Conservation (phyloP, 2,888 invertebrate genomes). For the Dugesia japonica region DNA sequence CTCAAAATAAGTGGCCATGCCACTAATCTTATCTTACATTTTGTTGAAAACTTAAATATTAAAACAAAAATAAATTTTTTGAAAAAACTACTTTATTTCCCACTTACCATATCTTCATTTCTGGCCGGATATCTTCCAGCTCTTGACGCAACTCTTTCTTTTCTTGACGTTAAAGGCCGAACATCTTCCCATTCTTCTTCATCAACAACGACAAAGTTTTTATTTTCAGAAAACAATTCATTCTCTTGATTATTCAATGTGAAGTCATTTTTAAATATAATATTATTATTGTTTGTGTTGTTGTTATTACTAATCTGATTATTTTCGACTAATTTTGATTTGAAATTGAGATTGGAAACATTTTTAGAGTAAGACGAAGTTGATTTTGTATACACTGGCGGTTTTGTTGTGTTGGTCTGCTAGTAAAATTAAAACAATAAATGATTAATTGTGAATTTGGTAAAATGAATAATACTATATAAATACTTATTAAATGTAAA, state of each 20-base stretch:
- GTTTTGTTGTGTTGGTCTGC: no score
- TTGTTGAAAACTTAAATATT: no score
- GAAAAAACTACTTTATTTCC: no score
- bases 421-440: no score
- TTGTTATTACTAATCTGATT: not conserved
- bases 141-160: not conserved
- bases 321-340: not conserved
- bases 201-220: not conserved
- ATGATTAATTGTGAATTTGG: no score
- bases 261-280: not conserved
- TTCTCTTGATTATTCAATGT: not conserved
- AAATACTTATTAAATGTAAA: no score
- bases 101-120: no score
- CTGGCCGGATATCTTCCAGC: not conserved
- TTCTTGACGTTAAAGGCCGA: not conserved
- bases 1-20: no score
- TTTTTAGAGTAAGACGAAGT: not conserved
- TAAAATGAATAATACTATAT: no score
- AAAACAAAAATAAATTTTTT: no score
- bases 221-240: not conserved
- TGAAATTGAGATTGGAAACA: not conserved
- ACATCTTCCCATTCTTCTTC: constrained; percentile 1
- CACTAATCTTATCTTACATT: no score
- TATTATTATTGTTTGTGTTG: not conserved
- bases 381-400: not conserved